Percentiles rank a stretch among this genome's conserved stretches.
phyloP scores from a whole-genome alignment of 2,888 invertebrate genomes.

The Buathra laborator region DNA sequence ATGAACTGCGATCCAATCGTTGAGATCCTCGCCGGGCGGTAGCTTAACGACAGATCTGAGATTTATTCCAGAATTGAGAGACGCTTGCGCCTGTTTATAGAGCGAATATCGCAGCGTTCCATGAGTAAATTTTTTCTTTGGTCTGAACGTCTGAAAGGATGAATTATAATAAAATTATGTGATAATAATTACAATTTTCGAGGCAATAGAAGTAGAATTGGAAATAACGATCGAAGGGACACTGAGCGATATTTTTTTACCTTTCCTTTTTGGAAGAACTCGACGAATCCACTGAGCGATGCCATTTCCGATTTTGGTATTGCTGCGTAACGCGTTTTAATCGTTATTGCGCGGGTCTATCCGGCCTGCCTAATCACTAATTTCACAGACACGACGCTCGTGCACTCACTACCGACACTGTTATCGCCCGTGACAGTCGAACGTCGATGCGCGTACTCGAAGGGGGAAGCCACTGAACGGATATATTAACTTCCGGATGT shows the following conservation, averaged over 20 bases:
- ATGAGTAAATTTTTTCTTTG: constrained; percentile 94
- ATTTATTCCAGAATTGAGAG: constrained; percentile 95
- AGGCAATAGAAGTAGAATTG: constrained; percentile 26
- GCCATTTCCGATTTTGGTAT: constrained; percentile 86
- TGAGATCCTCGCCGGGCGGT: constrained; percentile 93
- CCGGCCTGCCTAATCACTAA: neutral
- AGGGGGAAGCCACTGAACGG: constrained; percentile 44
- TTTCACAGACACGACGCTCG: neutral
- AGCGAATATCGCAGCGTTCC: constrained; percentile 95
- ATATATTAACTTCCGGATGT: constrained; percentile 39
- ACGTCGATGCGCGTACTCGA: constrained; percentile 17
- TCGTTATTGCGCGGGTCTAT: neutral
- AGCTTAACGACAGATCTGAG: constrained; percentile 92
- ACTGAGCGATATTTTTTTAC: constrained; percentile 81
- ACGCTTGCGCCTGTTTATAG: constrained; percentile 96
- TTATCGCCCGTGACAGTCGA: constrained; percentile 21
- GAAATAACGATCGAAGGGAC: constrained; percentile 38
- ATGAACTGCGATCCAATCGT: constrained; percentile 97
- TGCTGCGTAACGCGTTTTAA: neutral
- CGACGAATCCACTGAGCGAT: constrained; percentile 89
- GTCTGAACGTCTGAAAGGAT: constrained; percentile 92
- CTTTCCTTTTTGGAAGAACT: constrained; percentile 93
- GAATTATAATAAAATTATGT: constrained; percentile 61
- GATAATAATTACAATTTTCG: constrained; percentile 14
- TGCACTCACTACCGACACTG: neutral